phyloP scores from a whole-genome alignment of 2,797 vertebrate genomes.

The Tragelaphus oryx region DNA sequence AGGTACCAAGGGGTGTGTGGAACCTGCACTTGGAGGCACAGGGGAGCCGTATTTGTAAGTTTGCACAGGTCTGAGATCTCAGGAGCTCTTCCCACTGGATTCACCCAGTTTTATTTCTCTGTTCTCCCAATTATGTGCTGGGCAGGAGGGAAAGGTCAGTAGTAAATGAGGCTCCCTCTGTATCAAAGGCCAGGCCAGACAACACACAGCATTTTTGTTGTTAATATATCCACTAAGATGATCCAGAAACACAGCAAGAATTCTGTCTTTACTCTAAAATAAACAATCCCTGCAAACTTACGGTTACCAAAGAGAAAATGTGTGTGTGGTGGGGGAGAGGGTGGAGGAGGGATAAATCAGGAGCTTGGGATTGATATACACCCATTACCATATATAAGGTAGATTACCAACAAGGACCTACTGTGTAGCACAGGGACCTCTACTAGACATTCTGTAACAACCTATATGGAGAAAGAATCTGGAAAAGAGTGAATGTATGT shows the following conservation, averaged over 20 bases:
- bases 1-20: neutral
- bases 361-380: neutral
- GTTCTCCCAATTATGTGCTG: neutral
- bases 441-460: neutral
- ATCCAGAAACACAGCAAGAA: slow-evolving; percentile 14
- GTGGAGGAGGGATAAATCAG: neutral
- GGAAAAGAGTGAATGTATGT: neutral
- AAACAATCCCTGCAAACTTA: neutral
- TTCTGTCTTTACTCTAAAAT: slow-evolving; percentile 31
- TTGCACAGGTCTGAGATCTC: neutral
- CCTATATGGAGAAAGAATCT: neutral
- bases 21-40: neutral
- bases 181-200: neutral
- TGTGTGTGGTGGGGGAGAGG: no score
- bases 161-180: neutral
- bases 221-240: neutral
- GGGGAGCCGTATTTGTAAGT: neutral
- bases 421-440: neutral
- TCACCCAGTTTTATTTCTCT: neutral
- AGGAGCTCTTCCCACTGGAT: neutral
- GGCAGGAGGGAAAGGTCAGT: neutral
- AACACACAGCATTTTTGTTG: neutral
- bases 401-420: neutral
- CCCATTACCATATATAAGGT: neutral
- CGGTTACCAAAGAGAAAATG: neutral